Percentiles rank a stretch among this genome's conserved stretches.
Conservation (phyloP, 2,113 vertebrate species). For the Nesoenas mayeri region DNA sequence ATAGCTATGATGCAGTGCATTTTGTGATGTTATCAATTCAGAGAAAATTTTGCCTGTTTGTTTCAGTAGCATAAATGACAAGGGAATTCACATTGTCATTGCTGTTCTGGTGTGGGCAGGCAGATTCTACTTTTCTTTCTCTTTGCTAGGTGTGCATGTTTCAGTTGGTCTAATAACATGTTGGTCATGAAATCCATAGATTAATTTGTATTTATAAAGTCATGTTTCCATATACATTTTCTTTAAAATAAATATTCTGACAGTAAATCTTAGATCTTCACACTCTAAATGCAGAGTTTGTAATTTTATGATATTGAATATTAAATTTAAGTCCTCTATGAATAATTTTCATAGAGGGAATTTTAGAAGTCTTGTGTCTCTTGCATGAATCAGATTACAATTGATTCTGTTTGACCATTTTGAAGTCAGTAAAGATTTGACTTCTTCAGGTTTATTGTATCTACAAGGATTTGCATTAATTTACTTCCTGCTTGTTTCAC, state of each 20-base stretch:
- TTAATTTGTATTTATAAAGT: not conserved
- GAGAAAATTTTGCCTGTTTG: not conserved
- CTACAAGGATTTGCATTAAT: not conserved
- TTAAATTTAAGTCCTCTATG: not conserved
- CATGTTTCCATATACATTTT: not conserved
- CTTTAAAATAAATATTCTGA: not conserved
- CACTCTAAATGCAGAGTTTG: not conserved
- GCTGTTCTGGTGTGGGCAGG: not conserved
- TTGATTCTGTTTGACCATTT: not conserved
- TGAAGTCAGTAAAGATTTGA: not conserved
- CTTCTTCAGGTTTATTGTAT: not conserved
- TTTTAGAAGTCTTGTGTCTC: not conserved
- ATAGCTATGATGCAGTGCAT: not conserved
- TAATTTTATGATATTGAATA: not conserved
- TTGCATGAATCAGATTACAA: not conserved
- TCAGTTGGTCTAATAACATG: not conserved
- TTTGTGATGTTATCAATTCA: not conserved
- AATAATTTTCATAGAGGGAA: not conserved
- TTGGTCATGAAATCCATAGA: not conserved
- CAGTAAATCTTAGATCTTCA: not conserved
- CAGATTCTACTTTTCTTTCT: not conserved
- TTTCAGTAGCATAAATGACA: not conserved
- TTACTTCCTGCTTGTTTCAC: not conserved
- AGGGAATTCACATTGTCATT: not conserved
- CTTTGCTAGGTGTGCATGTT: not conserved